phyloP scores from a whole-genome alignment of 2,113 vertebrate genomes.

The Heterochromis multidens region DNA sequence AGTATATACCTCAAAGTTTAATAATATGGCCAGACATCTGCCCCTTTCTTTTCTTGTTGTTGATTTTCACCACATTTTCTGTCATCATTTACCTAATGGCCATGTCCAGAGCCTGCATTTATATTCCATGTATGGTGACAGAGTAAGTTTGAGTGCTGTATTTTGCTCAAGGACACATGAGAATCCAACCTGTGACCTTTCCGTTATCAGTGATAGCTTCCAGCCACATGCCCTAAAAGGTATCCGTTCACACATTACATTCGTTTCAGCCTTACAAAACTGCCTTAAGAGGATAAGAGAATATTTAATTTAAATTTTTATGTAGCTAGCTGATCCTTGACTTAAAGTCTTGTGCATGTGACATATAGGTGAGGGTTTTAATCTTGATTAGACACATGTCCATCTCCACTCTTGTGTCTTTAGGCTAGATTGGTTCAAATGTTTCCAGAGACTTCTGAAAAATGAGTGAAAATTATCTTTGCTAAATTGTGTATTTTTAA shows the following conservation, averaged over 20 bases:
- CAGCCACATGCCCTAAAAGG: background rate
- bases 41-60: background rate
- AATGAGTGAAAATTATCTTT: background rate
- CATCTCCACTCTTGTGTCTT: background rate
- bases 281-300: slow-evolving; percentile 28
- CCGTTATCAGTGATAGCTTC: background rate
- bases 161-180: slow-evolving; percentile 14
- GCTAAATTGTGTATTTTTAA: background rate
- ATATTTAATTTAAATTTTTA: slow-evolving; percentile 28
- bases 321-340: slow-evolving; percentile 7
- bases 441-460: background rate
- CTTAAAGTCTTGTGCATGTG: background rate
- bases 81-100: background rate
- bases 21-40: background rate
- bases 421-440: background rate
- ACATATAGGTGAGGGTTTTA: background rate
- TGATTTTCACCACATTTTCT: background rate
- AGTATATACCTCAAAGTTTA: background rate
- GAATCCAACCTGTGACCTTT: slow-evolving; percentile 29
- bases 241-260: background rate
- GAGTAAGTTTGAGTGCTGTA: background rate
- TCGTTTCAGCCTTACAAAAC: slow-evolving; percentile 9
- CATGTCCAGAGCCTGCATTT: background rate
- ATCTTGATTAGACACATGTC: background rate
- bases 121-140: background rate